Percentiles rank a stretch among this genome's conserved stretches.
phyloP scores from a whole-genome alignment of 2,797 vertebrate genomes.

The Macroramphosus scolopax region DNA sequence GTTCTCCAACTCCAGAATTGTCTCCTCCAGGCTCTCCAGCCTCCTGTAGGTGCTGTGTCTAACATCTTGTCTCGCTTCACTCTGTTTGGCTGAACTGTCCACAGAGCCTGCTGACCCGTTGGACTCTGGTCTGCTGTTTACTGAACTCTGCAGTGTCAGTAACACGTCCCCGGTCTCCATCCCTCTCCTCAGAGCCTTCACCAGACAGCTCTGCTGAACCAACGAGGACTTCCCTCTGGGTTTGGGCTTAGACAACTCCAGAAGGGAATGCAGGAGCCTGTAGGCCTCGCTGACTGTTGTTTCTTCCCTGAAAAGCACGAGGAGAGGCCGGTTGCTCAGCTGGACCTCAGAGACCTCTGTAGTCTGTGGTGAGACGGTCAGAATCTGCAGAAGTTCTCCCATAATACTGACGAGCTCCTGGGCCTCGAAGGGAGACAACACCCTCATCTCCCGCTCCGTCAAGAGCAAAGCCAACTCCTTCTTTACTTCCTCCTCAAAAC shows the following conservation, averaged over 20 bases:
- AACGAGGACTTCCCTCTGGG: slow-evolving; percentile 43
- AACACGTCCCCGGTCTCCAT: slow-evolving; percentile 53
- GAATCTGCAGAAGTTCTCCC: slow-evolving; percentile 36
- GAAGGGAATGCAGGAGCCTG: slow-evolving; percentile 29
- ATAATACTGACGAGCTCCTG: slow-evolving; percentile 28
- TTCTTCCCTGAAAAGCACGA: slow-evolving; percentile 35
- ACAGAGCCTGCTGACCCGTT: not conserved
- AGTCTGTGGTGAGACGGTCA: slow-evolving; percentile 32
- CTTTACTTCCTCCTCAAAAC: slow-evolving; percentile 27
- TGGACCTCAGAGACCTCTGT: slow-evolving; percentile 26
- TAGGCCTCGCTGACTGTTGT: slow-evolving; percentile 40
- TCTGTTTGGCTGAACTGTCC: not conserved
- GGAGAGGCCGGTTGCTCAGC: slow-evolving; percentile 37
- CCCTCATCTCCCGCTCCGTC: slow-evolving; percentile 41
- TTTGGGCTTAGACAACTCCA: slow-evolving; percentile 43
- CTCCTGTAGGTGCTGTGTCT: slow-evolving; percentile 77
- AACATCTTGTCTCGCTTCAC: slow-evolving; percentile 65
- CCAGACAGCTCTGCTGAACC: slow-evolving; percentile 35
- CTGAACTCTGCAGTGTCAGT: slow-evolving; percentile 45
- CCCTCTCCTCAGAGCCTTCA: slow-evolving; percentile 59
- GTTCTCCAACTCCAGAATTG: slow-evolving; percentile 87
- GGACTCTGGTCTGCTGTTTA: slow-evolving; percentile 7
- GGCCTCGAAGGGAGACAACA: slow-evolving; percentile 35
- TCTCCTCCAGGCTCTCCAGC: slow-evolving; percentile 92
- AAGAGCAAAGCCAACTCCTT: slow-evolving; percentile 47